A percentile compares a stretch with the other conserved stretches of the same genome.
These are phyloP conservation scores for Phyllostomus discolor DNA, from an alignment of 2,113 vertebrate species.

Conservation along the genomic window DNA sequence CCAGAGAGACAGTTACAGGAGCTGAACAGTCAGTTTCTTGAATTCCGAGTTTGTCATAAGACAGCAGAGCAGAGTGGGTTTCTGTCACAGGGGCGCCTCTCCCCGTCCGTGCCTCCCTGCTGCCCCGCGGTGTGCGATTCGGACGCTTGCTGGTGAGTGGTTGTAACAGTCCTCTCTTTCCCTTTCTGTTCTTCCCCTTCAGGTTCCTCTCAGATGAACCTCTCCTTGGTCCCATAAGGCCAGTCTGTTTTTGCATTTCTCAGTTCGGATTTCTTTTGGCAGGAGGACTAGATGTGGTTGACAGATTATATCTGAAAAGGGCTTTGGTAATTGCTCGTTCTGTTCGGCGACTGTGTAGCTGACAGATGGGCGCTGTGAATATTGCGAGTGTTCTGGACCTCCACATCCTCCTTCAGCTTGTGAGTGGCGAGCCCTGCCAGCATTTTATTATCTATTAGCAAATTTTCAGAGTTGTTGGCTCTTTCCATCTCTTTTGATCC, in stretches of 20 bases:
- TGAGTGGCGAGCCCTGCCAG: constrained; percentile 70
- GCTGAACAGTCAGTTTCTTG: not conserved
- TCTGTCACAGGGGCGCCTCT: not conserved
- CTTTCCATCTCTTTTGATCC: constrained; percentile 41
- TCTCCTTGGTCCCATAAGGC: constrained; percentile 48
- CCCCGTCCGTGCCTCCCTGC: not conserved
- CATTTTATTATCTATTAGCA: constrained; percentile 70
- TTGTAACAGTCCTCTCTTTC: not conserved
- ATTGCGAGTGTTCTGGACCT: constrained; percentile 76
- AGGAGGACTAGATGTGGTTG: constrained; percentile 67
- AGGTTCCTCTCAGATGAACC: constrained; percentile 59
- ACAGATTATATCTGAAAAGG: constrained; percentile 80
- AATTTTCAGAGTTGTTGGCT: constrained; percentile 57
- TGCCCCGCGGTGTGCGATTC: not conserved
- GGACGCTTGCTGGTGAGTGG: not conserved
- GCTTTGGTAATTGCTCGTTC: constrained; percentile 80
- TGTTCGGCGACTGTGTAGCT: constrained; percentile 67
- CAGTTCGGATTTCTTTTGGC: constrained; percentile 76
- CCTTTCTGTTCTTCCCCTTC: constrained; percentile 11
- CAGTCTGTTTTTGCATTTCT: constrained; percentile 60
- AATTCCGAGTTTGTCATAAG: not conserved
- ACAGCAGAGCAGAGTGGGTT: not conserved
- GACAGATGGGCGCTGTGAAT: constrained; percentile 84
- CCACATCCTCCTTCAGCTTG: constrained; percentile 58
- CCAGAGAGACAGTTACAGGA: not conserved